Evolutionary conservation across 2,113 vertebrate species (phyloP).

Genomic region (Chauna torquata): DNA sequence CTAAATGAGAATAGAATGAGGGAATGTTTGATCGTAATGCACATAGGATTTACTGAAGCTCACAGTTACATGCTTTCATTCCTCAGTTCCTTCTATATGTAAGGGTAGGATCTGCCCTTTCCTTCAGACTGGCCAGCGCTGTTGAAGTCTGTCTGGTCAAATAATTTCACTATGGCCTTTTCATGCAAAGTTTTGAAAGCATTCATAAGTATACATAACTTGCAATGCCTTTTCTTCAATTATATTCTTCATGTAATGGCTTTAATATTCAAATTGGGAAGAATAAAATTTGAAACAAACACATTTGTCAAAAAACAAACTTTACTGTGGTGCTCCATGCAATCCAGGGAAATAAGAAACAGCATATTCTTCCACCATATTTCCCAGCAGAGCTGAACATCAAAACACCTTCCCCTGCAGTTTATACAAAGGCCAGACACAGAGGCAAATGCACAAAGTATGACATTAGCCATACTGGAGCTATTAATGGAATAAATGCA

Average conservation of each 20-base stretch:
- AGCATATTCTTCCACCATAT: not conserved
- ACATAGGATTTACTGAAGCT: not conserved
- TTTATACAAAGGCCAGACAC: slow-evolving; percentile 46
- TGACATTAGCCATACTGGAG: slow-evolving; percentile 44
- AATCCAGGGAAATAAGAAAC: not conserved
- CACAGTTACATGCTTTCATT: not conserved
- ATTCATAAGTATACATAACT: not conserved
- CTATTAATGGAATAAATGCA: slow-evolving; percentile 72
- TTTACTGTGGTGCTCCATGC: not conserved
- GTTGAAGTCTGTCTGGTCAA: not conserved
- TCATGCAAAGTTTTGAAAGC: not conserved
- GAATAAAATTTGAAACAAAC: not conserved
- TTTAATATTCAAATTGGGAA: not conserved
- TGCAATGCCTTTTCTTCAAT: not conserved
- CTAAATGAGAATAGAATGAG: not conserved
- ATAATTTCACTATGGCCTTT: not conserved
- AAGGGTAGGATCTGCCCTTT: not conserved
- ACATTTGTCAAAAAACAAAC: not conserved
- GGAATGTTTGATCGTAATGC: not conserved
- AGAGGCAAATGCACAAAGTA: slow-evolving; percentile 53
- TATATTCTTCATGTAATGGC: not conserved
- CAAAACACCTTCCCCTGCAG: slow-evolving; percentile 37
- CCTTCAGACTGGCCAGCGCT: not conserved
- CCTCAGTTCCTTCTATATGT: not conserved
- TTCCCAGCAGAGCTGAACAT: slow-evolving; percentile 5